Evolutionary conservation across 2,888 invertebrate genomes (phyloP), one percentile per base, ranked within the genome.

Genomic region (Epirrhoe alternata): DNA sequence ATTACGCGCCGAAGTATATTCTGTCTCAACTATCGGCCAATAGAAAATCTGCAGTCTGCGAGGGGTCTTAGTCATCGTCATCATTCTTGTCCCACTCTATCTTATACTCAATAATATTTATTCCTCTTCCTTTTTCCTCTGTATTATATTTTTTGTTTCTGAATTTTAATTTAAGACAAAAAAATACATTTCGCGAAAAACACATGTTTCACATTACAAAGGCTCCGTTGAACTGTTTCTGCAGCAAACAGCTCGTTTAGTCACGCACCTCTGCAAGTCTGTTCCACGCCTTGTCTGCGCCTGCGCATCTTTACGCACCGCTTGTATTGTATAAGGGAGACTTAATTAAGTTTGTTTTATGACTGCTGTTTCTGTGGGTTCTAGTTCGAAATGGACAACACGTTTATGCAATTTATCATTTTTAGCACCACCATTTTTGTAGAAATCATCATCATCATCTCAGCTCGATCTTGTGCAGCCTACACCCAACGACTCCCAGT

Each of bases 261-360:
- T 59, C 61, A 66, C 52, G 70, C 66, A 57, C 64, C 61, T 66
- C 42, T 64, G 66, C 64, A 47, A 30, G 38, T 54, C 51, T 57
- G 49, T 45, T 49, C 64, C 70, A 67, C 69, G 74, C 66, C 59
- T 59, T 51, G 70, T 64, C 72, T 61, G 68, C 61, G 66, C 57
- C 69, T n/a, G 64, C 64, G 68, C 61, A 65, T 64, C 64, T 70
- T 67, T 59, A 70, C 73, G 73, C 71, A 61, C 45, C 66, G 52
- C 49, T 17, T 49, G 31, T 35, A 12, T 17, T 50, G 50, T 33
- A 49, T 50, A 57, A 57, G 12, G 54, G 24, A 47, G n/a, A 12
- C 55, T 58, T 61, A 51, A 55, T 49, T 67, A 67, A 66, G 47
- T 50, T 54, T 49, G 17, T 51, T 59, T 66, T 42, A 59, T 38